Conservation (phyloP, 2,888 invertebrate genomes). For the Agelastica alni region DNA sequence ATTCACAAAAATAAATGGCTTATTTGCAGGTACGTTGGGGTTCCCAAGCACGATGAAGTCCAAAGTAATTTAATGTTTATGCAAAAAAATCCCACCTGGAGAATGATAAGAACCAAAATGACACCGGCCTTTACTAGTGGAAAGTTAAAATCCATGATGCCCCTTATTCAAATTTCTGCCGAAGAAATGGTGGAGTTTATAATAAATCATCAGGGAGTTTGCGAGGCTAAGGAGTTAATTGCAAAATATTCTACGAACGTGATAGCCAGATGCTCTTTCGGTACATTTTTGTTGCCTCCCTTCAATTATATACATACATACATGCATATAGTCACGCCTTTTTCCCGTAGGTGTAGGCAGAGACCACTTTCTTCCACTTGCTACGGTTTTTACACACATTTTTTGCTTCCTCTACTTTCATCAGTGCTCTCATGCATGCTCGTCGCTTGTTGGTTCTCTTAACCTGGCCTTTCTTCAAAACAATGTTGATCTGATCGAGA, state of each 20-base stretch:
- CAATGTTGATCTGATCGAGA: too few species aligned
- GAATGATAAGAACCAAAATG: conserved; percentile 57
- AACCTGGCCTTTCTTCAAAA: too few species aligned
- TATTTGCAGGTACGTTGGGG: too few species aligned
- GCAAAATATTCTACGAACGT: conserved; percentile 57
- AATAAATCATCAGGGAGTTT: conserved; percentile 4
- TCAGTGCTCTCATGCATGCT: too few species aligned
- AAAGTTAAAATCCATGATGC: conserved; percentile 61
- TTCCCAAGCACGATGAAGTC: conserved; percentile 54
- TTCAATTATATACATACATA: too few species aligned
- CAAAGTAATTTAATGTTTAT: conserved; percentile 55
- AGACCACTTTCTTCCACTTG: too few species aligned
- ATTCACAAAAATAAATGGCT: too few species aligned
- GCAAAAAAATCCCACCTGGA: conserved; percentile 60
- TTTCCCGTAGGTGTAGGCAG: too few species aligned
- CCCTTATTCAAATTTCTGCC: conserved; percentile 48
- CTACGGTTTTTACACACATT: too few species aligned
- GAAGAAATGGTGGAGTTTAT: conserved; percentile 7
- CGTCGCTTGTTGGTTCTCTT: too few species aligned
- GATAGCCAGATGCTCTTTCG: conserved; percentile 56
- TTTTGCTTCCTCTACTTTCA: too few species aligned
- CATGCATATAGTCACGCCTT: too few species aligned
- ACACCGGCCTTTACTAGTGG: conserved; percentile 62
- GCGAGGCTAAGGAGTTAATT: conserved; percentile 48
- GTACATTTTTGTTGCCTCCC: conserved; percentile 1